Base-by-base conservation (phyloP, 2,888 invertebrate species). In the Apamea crenata region DNA sequence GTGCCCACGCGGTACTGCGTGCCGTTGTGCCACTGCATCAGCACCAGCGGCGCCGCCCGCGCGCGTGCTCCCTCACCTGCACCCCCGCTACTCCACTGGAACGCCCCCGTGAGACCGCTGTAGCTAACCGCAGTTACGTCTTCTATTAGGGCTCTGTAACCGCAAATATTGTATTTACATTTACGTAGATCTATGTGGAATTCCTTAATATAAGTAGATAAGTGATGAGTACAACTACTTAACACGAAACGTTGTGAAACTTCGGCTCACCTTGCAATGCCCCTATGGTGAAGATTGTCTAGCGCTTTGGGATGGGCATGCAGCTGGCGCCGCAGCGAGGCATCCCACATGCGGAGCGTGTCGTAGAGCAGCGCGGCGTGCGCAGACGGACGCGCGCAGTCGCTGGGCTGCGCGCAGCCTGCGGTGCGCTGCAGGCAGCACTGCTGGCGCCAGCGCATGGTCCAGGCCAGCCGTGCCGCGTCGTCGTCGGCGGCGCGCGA, bases 1-100 rank as follows among this genome's bases (percentile, higher is more conserved):
- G 82, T 98, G 96, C 88, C 91, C 83, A 44, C 93, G 84, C 59
- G 86, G n/a, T 98, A 14, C 53, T 98, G 98, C 98, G 98, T 97
- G 92, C 98, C 96, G 78, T 90, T 85, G 92, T 98, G 53, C 75
- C 99, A 98, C 89, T 97, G 97, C 0, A 98, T 98, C 77, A 97
- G 97, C 88, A 86, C 84, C 4, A 90, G 82, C 12, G 88, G 68
- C 21, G 84, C 21, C 6, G 32, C 47, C 2, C 89, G 89, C 16
- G 85, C 85, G 5, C 72, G 66, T 0, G 76, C 82, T 12, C 63
- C 81, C 12, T 83, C 90, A 0, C 78, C 74, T 6, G 77, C 83
- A n/a, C 83, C 89, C 3, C 80, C 79, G 7, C 78, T 84, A 50
- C 79, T 87, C 96, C 96, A 96, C 63, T 90, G 83, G 86, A 95